Conservation (phyloP, 2,888 invertebrate genomes). For the Scelioninae gen. 1 region DNA sequence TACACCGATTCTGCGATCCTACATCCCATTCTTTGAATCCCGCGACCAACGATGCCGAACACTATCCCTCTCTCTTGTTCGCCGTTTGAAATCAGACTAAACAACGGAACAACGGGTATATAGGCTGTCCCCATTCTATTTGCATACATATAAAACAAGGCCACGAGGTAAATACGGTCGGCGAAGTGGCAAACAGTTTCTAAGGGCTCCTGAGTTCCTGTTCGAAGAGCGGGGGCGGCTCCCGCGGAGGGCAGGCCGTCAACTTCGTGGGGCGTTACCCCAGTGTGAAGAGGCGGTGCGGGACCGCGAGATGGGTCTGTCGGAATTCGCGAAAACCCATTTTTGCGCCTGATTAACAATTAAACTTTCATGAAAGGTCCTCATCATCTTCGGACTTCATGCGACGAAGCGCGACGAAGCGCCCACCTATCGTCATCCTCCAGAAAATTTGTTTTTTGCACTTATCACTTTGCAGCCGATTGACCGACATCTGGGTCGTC, state of each 20-base stretch:
- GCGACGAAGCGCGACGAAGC: constrained; percentile 17
- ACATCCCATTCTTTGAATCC: constrained; percentile 8
- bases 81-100: not conserved
- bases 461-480: constrained; percentile 9
- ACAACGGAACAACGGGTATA: not conserved
- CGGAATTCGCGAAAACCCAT: constrained; percentile 49
- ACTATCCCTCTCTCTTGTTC: constrained; percentile 4
- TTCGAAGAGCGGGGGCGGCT: constrained; percentile 84
- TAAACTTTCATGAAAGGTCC: not conserved
- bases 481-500: constrained; percentile 38
- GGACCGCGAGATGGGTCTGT: constrained; percentile 73
- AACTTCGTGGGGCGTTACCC: constrained; percentile 85
- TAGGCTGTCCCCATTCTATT: constrained; percentile 11
- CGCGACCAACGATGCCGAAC: not conserved
- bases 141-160: constrained; percentile 40
- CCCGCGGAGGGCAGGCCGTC: constrained; percentile 85
- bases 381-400: not conserved
- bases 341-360: constrained; percentile 21
- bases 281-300: constrained; percentile 83
- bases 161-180: constrained; percentile 41
- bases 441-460: constrained; percentile 4
- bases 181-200: constrained; percentile 68
- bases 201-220: constrained; percentile 82
- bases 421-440: constrained; percentile 7
- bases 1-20: not conserved